Evolutionary conservation across 2,888 invertebrate species (phyloP), one percentile per base, ranked within the genome.

Genomic region (Aspidapion aeneum): DNA sequence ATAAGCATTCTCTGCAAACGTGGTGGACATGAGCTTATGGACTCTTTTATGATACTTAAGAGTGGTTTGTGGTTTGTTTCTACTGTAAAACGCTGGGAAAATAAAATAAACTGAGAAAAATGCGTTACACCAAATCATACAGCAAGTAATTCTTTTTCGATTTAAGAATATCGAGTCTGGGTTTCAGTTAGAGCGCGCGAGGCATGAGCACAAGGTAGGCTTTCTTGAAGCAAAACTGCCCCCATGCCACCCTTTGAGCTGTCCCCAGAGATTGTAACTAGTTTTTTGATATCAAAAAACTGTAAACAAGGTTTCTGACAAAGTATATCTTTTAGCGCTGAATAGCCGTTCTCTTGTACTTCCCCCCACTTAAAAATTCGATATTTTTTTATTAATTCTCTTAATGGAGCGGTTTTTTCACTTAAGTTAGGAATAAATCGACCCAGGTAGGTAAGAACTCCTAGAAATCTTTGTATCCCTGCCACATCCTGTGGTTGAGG

Each of bases 51-150:
- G 19, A 69, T 66, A 12, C 22, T 35, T 9, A 70, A 61, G n/a
- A 70, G 51, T 12, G 75, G 74, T 55, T 69, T 69, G 56, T 75
- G 75, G 66, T 75, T 72, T n/a, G n/a, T n/a, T n/a, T n/a, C n/a
- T n/a, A n/a, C n/a, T n/a, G n/a, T n/a, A n/a, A n/a, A n/a, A n/a
- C n/a, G n/a, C n/a, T n/a, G n/a, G n/a, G n/a, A n/a, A n/a, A n/a
- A n/a, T n/a, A n/a, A n/a, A n/a, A n/a, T n/a, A n/a, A n/a, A n/a
- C n/a, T n/a, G n/a, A n/a, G n/a, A n/a, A n/a, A n/a, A n/a, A n/a
- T n/a, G n/a, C n/a, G n/a, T n/a, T n/a, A n/a, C n/a, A n/a, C n/a
- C n/a, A n/a, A n/a, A n/a, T n/a, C n/a, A n/a, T n/a, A n/a, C n/a
- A n/a, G n/a, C n/a, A n/a, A n/a, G n/a, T n/a, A n/a, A n/a, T n/a